Evolutionary conservation across 1,140 invertebrate genomes (phyloP), one percentile per base, ranked within the genome.

Genomic region (Idris sp.): DNA sequence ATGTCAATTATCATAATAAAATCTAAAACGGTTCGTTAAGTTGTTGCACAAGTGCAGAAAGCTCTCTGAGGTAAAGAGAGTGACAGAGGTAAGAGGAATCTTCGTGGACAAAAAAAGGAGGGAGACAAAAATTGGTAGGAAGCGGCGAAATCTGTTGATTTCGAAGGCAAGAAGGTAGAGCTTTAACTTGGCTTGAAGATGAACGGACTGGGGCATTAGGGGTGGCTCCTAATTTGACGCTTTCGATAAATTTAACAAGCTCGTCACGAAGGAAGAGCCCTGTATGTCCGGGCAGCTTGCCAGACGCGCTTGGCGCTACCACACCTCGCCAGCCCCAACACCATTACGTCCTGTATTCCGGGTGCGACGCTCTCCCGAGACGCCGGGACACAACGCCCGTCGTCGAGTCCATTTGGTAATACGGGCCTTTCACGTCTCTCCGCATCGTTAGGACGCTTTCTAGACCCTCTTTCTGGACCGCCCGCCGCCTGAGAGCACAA

Each of bases 231-330:
- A 86, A 86, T 86, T 86, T 86, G 83, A 82, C 81, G 81, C 82
- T 85, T 85, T 86, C 85, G 83, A 86, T 85, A 86, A 85, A 83
- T 86, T 87, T 87, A 86, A 87, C 85, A 85, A 87, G 84, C 84
- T 85, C 82, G 84, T 87, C 84, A 86, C 84, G 79, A 74, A 82
- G 71, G 69, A 79, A 79, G 78, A 78, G 67, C 56, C 59, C 69
- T 81, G 80, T 83, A 80, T 83, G 80, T 83, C 79, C 80, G 80
- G 85, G 85, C 84, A 84, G 71, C 62, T 77, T 84, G 84, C 85
- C 84, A 87, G 80, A 79, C 77, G 77, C 74, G 79, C 74, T 83
- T 69, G 77, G 58, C 78, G 77, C 76, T 83, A 69, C 76, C 65
- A 78, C 74, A 67, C 77, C 75, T 68, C 58, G 59, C 78, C 76